Evolutionary conservation across 2,113 vertebrate species (phyloP), one percentile per base, ranked within the genome.

Genomic region (Tachycineta bicolor): DNA sequence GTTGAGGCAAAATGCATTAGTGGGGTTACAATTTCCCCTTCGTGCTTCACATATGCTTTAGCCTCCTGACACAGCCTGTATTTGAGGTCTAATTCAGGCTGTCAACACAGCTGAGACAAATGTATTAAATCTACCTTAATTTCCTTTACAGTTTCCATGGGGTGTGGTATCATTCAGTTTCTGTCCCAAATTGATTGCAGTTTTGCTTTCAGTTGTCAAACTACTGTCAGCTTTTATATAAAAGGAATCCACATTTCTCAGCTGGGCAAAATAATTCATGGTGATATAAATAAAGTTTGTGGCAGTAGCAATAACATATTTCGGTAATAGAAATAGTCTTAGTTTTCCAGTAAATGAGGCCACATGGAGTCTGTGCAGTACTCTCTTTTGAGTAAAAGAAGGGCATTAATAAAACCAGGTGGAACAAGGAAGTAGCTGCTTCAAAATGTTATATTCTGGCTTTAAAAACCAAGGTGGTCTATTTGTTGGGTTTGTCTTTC

Each of bases 241-340:
- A 59, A 50, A 90, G 70, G 46, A 94, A 93, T n/a, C 64, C 60
- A 63, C n/a, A 8, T 86, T 88, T 89, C 76, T 88, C 64, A 83
- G 56, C 73, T 49, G 76, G 28, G 88, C 77, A 56, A 95, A 93
- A 88, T 89, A 94, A 94, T 82, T 93, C 64, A 56, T 60, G 23
- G 25, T 75, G 56, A 73, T 87, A 71, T 16, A 93, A 88, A 68
- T n/a, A 31, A 63, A 64, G 56, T 44, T 84, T 75, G 68, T 78
- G 52, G 34, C 56, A 31, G 68, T 63, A 90, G 71, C 41, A 73
- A 74, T 60, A 88, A 67, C 18, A 4, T 52, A 76, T 63, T 52
- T 87, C 0, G 0, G 18, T 86, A 88, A 71, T 22, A 74, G 64
- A 80, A 93, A 55, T 59, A 63, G 25, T 60, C 47, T 67, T 81